phyloP scores from a whole-genome alignment of 2,888 invertebrate genomes.

The Hirtodrosophila trivittata region DNA sequence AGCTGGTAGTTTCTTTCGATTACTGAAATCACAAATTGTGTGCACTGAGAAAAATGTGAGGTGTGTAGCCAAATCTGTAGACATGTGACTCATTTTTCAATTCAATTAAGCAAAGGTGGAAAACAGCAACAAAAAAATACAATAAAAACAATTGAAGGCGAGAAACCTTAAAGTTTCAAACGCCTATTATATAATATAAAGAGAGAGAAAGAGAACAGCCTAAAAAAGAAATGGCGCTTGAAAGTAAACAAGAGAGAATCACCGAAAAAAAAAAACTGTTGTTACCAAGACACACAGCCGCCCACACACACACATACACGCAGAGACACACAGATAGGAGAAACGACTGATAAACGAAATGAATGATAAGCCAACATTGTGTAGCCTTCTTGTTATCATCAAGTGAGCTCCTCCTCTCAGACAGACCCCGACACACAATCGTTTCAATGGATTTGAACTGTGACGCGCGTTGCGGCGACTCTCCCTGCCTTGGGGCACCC shows the following conservation, averaged over 20 bases:
- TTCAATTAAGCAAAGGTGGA: constrained; percentile 33
- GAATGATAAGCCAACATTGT: constrained; percentile 24
- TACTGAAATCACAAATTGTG: neutral
- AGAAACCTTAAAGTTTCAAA: constrained; percentile 28
- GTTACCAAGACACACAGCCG: neutral
- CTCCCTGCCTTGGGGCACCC: neutral
- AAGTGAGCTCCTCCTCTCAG: neutral
- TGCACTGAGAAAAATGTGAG: no score
- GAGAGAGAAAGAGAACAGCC: neutral
- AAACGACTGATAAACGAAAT: constrained; percentile 35
- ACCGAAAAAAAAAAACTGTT: constrained; percentile 22
- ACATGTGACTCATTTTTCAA: constrained; percentile 32
- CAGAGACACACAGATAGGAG: neutral
- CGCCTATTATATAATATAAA: constrained; percentile 25
- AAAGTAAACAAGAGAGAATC: constrained; percentile 47
- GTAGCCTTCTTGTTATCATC: constrained; percentile 1
- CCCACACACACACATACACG: neutral
- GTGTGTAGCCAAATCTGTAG: no score
- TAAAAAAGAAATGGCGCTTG: constrained; percentile 33
- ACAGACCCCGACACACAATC: no score
- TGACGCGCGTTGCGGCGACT: constrained; percentile 5
- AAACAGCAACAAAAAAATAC: constrained; percentile 3
- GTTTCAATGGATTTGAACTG: neutral
- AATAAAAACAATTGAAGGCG: constrained; percentile 2
- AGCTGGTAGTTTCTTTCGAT: neutral